These are phyloP conservation scores for Drosophila tristis DNA, from an alignment of 1,140 invertebrate genomes.

Conservation along the genomic window DNA sequence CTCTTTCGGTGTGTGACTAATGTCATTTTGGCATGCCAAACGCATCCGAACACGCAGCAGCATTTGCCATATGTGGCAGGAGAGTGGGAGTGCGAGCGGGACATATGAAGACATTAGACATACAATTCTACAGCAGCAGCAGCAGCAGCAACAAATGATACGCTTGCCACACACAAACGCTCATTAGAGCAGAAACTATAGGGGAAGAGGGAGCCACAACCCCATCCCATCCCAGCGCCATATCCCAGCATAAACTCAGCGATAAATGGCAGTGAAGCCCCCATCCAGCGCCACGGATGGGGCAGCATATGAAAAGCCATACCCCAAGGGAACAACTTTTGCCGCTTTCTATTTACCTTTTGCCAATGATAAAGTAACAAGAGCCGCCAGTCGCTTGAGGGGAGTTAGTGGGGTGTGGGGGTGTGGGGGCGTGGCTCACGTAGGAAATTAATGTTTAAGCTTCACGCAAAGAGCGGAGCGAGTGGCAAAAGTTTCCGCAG, in stretches of 20 bases:
- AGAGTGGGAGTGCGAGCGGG: background rate
- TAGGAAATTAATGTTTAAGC: slow-evolving; percentile 81
- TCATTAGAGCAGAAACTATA: slow-evolving; percentile 67
- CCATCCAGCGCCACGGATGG: background rate
- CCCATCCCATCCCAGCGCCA: too few relatives aligned
- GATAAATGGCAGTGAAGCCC: too few relatives aligned
- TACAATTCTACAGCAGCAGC: slow-evolving; percentile 47
- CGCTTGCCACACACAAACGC: slow-evolving; percentile 57
- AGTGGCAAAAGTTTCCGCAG: slow-evolving; percentile 50
- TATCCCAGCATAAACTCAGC: too few relatives aligned
- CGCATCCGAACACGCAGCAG: slow-evolving; percentile 63
- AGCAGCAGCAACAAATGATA: slow-evolving; percentile 56
- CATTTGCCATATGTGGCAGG: slow-evolving; percentile 44
- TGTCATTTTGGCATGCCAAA: slow-evolving; percentile 77
- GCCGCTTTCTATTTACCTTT: slow-evolving; percentile 72
- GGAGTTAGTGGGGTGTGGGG: background rate
- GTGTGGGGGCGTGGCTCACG: slow-evolving; percentile 9
- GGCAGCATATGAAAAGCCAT: slow-evolving; percentile 51
- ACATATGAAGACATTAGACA: slow-evolving; percentile 58
- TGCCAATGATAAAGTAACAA: slow-evolving; percentile 61
- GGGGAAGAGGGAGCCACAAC: background rate
- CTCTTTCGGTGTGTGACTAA: slow-evolving; percentile 61
- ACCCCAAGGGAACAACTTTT: slow-evolving; percentile 51
- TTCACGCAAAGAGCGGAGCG: slow-evolving; percentile 64
- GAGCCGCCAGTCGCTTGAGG: background rate